A percentile compares a stretch with the other conserved stretches of the same genome.
Conservation (phyloP, 2,888 invertebrate species). For the Drymonia ruficornis region DNA sequence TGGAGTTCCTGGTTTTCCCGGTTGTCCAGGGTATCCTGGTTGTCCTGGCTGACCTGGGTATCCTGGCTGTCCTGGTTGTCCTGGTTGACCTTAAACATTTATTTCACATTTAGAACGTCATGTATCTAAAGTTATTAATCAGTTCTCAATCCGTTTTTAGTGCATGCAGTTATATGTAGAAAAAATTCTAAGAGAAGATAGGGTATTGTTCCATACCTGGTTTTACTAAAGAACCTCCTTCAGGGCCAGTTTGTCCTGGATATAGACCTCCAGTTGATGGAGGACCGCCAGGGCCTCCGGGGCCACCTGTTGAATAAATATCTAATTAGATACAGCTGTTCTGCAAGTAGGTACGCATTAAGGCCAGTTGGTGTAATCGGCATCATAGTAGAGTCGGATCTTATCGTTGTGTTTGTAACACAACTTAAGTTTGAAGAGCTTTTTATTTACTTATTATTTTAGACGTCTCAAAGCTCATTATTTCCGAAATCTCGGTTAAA, state of each 20-base stretch:
- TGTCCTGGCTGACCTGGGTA: slow-evolving; percentile 30
- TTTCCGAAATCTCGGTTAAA: too few relatives aligned
- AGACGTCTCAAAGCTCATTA: too few relatives aligned
- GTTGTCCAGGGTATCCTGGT: slow-evolving; percentile 13
- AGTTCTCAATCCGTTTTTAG: too few relatives aligned
- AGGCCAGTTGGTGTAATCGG: too few relatives aligned
- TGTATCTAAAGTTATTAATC: too few relatives aligned
- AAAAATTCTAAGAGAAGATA: too few relatives aligned
- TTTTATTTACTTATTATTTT: too few relatives aligned
- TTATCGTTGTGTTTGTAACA: too few relatives aligned
- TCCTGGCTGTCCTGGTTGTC: slow-evolving; percentile 48
- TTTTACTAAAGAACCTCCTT: slow-evolving; percentile 42
- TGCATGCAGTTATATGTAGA: not conserved
- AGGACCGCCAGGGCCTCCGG: slow-evolving; percentile 7
- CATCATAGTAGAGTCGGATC: too few relatives aligned
- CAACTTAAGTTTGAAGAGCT: too few relatives aligned
- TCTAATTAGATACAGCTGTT: not conserved
- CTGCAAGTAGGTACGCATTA: too few relatives aligned
- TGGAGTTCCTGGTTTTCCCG: slow-evolving; percentile 29
- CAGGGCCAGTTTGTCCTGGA: slow-evolving; percentile 17
- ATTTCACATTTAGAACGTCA: not conserved
- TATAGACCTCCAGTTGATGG: not conserved
- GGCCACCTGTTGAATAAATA: slow-evolving; percentile 1
- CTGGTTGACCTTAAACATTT: slow-evolving; percentile 18
- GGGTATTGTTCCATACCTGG: slow-evolving; percentile 43